Evolutionary conservation across 2,113 vertebrate species (phyloP).

Genomic region (Austrofundulus limnaeus): DNA sequence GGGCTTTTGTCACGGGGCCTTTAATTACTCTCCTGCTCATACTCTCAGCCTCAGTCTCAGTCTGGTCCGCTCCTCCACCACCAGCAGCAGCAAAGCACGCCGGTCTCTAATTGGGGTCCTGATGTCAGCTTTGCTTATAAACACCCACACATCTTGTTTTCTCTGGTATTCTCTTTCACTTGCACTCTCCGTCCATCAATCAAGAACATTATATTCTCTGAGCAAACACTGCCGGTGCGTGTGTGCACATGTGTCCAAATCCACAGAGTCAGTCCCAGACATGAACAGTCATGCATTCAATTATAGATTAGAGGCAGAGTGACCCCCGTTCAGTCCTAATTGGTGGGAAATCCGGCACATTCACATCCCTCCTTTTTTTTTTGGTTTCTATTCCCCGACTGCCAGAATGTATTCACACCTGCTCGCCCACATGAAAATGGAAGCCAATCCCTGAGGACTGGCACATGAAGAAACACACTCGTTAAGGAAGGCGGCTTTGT

Average conservation of each 20-base stretch:
- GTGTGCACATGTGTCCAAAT: background rate
- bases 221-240: constrained; percentile 7
- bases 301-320: constrained; percentile 25
- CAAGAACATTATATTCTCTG: constrained; percentile 16
- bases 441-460: constrained; percentile 24
- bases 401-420: constrained; percentile 40
- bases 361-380: constrained; percentile 6
- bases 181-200: constrained; percentile 35
- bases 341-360: constrained; percentile 30
- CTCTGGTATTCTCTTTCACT: constrained; percentile 16
- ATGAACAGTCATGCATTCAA: constrained; percentile 20
- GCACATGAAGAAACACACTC: background rate
- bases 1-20: constrained; percentile 12
- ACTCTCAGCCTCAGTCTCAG: constrained; percentile 13
- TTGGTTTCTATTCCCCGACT: constrained; percentile 1
- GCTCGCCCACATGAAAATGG: constrained; percentile 37
- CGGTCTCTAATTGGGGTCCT: constrained; percentile 65
- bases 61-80: constrained; percentile 23
- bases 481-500: constrained; percentile 34
- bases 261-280: constrained; percentile 1
- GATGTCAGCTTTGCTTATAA: constrained; percentile 64
- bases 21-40: constrained; percentile 49
- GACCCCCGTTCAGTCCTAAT: constrained; percentile 37
- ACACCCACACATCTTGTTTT: constrained; percentile 45
- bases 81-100: constrained; percentile 16